A percentile compares a stretch with the other conserved stretches of the same genome.
Conservation (phyloP, 2,888 invertebrate species). For the Dasypogon diadema region DNA sequence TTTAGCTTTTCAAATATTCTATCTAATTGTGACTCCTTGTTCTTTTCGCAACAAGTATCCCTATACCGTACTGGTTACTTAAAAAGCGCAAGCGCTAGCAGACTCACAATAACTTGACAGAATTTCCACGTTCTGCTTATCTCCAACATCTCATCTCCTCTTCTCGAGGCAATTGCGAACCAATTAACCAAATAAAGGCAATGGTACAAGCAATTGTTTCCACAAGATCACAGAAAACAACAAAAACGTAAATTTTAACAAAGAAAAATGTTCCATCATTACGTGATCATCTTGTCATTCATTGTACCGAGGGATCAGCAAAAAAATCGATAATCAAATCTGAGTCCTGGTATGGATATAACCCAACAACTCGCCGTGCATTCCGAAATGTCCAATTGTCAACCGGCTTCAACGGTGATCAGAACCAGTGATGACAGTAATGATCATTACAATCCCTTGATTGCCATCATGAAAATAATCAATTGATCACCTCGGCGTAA, state of each 20-base stretch:
- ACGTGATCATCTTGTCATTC: slow-evolving; percentile 52
- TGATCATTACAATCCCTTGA: slow-evolving; percentile 42
- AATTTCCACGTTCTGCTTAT: slow-evolving; percentile 18
- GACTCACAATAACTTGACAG: slow-evolving; percentile 14
- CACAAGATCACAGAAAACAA: slow-evolving; percentile 31
- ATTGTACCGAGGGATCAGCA: slow-evolving; percentile 47
- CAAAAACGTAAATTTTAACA: slow-evolving; percentile 35
- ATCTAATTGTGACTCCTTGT: too few relatives aligned
- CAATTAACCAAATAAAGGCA: slow-evolving; percentile 50
- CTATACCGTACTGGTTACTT: too few relatives aligned
- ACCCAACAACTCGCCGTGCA: slow-evolving; percentile 16
- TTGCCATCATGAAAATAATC: slow-evolving; percentile 24
- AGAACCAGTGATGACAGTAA: slow-evolving; percentile 43
- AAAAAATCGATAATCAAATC: slow-evolving; percentile 35
- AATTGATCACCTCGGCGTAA: slow-evolving; percentile 39
- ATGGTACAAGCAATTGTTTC: slow-evolving; percentile 43
- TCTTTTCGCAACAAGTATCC: too few relatives aligned
- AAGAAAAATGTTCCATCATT: slow-evolving; percentile 51
- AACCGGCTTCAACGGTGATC: slow-evolving; percentile 15
- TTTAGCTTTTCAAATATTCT: too few relatives aligned
- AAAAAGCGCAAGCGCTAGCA: not conserved
- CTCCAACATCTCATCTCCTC: not conserved
- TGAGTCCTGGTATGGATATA: slow-evolving; percentile 10
- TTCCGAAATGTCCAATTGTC: slow-evolving; percentile 48
- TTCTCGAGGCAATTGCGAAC: slow-evolving; percentile 48